Evolutionary conservation across 92 coral and sea anemone species (phyloP), one percentile per base, ranked within the genome.

Genomic region (Meandrina meandrites): DNA sequence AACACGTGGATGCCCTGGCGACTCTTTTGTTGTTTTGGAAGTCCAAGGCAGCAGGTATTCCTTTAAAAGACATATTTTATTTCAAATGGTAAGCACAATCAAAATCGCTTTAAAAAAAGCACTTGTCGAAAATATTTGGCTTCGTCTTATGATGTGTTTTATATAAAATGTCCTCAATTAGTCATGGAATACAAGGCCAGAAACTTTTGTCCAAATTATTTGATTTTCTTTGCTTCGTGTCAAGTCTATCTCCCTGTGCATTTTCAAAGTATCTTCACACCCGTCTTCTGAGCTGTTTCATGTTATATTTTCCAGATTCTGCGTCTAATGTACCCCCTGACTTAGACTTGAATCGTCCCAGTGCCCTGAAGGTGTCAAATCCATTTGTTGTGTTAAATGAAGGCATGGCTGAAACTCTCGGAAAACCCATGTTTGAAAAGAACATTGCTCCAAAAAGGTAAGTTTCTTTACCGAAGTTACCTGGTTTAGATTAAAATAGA

Each of bases 341-440:
- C 11, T n/a, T 56, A 2, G 80, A 74, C n/a, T 4, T 74, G 27
- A 73, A 57, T 56, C 87, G 80, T 28, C 87, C 88, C 15, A 50
- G 66, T 28, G 28, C 27, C 18, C 72, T 86, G 54, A 87, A 83
- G 68, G 94, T 94, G 21, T 75, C 98, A 54, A 97, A 97, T 84
- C 99, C 99, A 1, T 97, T 97, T 88, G 91, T 93, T 58, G 99
- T 97, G 27, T 87, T 97, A 76, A 94, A 92, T 84, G 94, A 95
- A 83, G 98, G 98, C 70, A 91, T 96, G 18, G 96, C 96, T 17
- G 98, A 95, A 66, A 88, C 96, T 27, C 90, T 96, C 21, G 99
- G 98, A 51, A 95, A 88, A 82, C 99, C 98, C 3, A 93, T 97
- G 96, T 97, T 97, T 70, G 98, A 97, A 89, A 93, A 84, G 83